phyloP scores from a whole-genome alignment of 1,140 invertebrate species.

The Diachasma alloeum region DNA sequence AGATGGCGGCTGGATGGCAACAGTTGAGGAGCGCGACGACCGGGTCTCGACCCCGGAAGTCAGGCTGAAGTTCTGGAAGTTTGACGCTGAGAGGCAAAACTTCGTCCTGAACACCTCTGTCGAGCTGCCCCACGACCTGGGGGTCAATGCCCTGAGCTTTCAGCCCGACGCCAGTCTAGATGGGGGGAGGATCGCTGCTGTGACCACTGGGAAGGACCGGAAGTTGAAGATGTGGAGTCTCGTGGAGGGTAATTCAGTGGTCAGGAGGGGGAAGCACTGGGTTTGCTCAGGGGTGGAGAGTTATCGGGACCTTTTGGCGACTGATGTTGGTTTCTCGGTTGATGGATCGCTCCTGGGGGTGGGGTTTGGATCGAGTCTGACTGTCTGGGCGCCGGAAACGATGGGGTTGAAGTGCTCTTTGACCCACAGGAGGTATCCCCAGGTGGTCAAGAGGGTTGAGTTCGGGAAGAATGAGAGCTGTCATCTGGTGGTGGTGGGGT shows the following conservation, averaged over 20 bases:
- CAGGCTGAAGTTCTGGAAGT: conserved; percentile 84
- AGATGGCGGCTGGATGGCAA: conserved; percentile 80
- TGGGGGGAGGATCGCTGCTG: conserved; percentile 64
- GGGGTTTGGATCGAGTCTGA: conserved; percentile 74
- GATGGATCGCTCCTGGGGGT: conserved; percentile 82
- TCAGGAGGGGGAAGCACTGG: conserved; percentile 70
- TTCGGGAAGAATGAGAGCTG: conserved; percentile 74
- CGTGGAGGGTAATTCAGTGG: conserved; percentile 64
- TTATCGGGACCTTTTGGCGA: conserved; percentile 70
- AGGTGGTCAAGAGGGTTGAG: conserved; percentile 62
- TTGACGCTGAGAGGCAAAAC: conserved; percentile 70
- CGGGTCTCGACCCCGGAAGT: conserved; percentile 70
- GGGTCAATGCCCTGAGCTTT: conserved; percentile 71
- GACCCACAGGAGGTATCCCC: conserved; percentile 49
- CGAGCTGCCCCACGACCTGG: conserved; percentile 75
- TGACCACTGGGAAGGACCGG: conserved; percentile 75
- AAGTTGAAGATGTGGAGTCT: conserved; percentile 80
- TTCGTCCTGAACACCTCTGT: conserved; percentile 78
- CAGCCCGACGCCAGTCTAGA: conserved; percentile 64
- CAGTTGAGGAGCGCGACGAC: conserved; percentile 74
- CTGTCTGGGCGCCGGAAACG: conserved; percentile 73
- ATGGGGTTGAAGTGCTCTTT: conserved; percentile 66
- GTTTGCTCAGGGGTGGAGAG: conserved; percentile 71
- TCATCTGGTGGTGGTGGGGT: conserved; percentile 72
- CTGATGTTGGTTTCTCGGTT: conserved; percentile 72